phyloP scores from a whole-genome alignment of 2,797 vertebrate genomes.

The Gymnoscopelus microlampas region DNA sequence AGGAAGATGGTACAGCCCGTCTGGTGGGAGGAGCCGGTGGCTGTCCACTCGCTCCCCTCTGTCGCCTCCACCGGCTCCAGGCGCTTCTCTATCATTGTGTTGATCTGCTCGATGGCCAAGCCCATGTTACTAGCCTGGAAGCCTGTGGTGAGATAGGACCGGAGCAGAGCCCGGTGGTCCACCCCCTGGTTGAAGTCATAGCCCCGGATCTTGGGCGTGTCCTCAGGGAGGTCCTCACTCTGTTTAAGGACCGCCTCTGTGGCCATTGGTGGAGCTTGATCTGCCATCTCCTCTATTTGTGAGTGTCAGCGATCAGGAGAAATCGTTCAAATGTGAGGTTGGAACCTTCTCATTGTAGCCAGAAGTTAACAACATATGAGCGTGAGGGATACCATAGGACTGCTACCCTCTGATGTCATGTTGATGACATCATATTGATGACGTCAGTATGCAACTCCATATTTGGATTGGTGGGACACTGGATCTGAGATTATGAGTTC shows the following conservation, averaged over 20 bases:
- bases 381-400: too few relatives aligned
- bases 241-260: slow-evolving; percentile 85
- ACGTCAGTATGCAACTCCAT: too few relatives aligned
- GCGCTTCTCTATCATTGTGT: slow-evolving; percentile 90
- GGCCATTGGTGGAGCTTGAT: slow-evolving; percentile 65
- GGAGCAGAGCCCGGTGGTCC: slow-evolving; percentile 80
- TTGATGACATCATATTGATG: too few relatives aligned
- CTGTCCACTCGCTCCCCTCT: slow-evolving; percentile 59
- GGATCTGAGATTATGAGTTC: too few relatives aligned
- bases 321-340: too few relatives aligned
- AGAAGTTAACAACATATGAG: too few relatives aligned
- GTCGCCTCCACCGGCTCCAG: slow-evolving; percentile 78
- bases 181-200: slow-evolving; percentile 91
- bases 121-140: slow-evolving; percentile 91
- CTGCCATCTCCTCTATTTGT: slow-evolving; percentile 63
- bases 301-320: too few relatives aligned
- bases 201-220: slow-evolving; percentile 83
- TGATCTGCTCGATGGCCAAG: slow-evolving; percentile 87
- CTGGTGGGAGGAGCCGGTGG: slow-evolving; percentile 16
- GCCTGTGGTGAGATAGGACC: slow-evolving; percentile 87
- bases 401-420: too few relatives aligned
- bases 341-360: too few relatives aligned
- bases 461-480: too few relatives aligned
- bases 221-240: slow-evolving; percentile 82
- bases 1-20: slow-evolving; percentile 90